Percentiles rank a stretch among this genome's conserved stretches.
Evolutionary conservation across 2,113 vertebrate genomes (phyloP).

Genomic region (Lagopus leucura): DNA sequence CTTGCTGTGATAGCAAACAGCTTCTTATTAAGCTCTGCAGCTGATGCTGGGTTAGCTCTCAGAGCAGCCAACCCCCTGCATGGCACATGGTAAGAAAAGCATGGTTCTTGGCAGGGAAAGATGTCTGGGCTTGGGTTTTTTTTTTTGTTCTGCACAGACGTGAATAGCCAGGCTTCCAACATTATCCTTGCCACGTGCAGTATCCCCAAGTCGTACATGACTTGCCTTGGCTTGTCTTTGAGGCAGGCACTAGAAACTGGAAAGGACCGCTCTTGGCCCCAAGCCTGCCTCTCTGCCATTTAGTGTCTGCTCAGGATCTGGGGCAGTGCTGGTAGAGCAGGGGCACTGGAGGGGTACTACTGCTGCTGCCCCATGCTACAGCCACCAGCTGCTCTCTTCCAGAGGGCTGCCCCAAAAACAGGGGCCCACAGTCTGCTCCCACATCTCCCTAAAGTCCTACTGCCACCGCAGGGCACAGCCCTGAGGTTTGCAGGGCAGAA

Average conservation of each 20-base stretch:
- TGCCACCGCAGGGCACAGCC: not conserved
- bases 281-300: not conserved
- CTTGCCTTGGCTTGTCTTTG: constrained; percentile 6
- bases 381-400: not conserved
- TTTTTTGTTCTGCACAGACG: not conserved
- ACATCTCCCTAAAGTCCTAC: not conserved
- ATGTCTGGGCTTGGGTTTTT: not conserved
- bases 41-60: not conserved
- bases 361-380: not conserved
- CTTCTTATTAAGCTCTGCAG: not conserved
- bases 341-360: not conserved
- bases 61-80: not conserved
- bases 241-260: not conserved
- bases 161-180: not conserved
- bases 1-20: not conserved
- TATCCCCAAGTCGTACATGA: not conserved
- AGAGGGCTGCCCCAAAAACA: not conserved
- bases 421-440: not conserved
- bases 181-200: not conserved
- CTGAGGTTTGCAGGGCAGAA: constrained; percentile 4
- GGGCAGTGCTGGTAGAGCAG: not conserved
- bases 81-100: not conserved
- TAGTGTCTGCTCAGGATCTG: not conserved
- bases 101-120: not conserved
- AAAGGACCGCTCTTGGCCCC: not conserved